Conservation (phyloP, 1,140 invertebrate species). For the Vollenhovia emeryi region DNA sequence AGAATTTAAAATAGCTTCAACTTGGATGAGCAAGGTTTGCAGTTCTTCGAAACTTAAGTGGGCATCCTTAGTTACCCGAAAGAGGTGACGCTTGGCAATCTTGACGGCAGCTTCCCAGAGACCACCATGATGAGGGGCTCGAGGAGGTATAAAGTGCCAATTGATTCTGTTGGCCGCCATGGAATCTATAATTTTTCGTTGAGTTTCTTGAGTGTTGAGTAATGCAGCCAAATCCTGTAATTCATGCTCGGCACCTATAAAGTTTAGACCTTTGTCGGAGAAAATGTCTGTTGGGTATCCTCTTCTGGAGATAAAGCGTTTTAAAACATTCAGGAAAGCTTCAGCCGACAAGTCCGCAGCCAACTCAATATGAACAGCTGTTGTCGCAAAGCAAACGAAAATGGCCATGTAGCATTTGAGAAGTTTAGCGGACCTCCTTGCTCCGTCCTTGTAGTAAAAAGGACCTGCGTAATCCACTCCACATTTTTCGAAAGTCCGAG, state of each 20-base stretch:
- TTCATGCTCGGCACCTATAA: too few species aligned
- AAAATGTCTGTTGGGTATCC: too few species aligned
- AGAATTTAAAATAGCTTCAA: neutral
- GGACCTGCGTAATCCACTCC: neutral
- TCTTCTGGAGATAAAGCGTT: too few species aligned
- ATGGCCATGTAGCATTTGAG: neutral
- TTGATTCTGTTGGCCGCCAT: too few species aligned
- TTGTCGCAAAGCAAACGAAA: neutral
- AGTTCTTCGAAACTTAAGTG: neutral
- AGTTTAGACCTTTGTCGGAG: too few species aligned
- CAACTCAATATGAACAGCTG: neutral
- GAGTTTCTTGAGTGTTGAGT: too few species aligned
- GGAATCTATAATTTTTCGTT: neutral
- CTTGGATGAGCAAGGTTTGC: neutral
- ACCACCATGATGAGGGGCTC: neutral
- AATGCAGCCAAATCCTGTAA: neutral
- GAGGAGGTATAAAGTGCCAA: neutral
- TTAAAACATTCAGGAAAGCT: neutral
- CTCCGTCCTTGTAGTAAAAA: neutral
- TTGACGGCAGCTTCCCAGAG: neutral
- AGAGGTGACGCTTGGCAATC: neutral
- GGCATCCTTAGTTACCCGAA: neutral
- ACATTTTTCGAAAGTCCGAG: neutral
- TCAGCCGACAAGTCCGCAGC: rapidly evolving
- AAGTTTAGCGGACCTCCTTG: neutral